Conservation (phyloP, 1,140 invertebrate genomes). For the Phthorimaea operculella region DNA sequence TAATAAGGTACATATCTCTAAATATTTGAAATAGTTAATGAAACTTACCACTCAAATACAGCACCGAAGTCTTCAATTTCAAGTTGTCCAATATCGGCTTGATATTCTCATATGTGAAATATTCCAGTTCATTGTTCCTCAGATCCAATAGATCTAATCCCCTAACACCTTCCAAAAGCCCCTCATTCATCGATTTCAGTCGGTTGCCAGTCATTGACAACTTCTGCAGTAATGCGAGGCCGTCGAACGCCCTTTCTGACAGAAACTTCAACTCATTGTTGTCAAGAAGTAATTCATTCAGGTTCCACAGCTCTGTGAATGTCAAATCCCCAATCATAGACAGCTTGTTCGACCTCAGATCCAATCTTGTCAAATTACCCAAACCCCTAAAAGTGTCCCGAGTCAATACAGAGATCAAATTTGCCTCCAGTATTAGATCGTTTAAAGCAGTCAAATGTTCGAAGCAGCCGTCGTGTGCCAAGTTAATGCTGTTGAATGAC, state of each 20-base stretch:
- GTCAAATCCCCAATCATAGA: conserved; percentile 78
- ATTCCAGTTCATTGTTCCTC: conserved; percentile 77
- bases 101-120: conserved; percentile 77
- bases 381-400: conserved; percentile 78
- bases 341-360: conserved; percentile 77
- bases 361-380: conserved; percentile 73
- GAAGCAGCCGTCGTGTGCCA: conserved; percentile 79
- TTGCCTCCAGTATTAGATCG: conserved; percentile 76
- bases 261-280: conserved; percentile 75
- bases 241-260: conserved; percentile 77
- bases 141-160: conserved; percentile 78
- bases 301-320: conserved; percentile 78
- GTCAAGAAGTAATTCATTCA: conserved; percentile 79
- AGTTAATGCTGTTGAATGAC: conserved; percentile 77
- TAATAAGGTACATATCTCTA: too few species aligned
- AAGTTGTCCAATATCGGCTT: conserved; percentile 81
- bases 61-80: conserved; percentile 72
- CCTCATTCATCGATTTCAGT: conserved; percentile 74
- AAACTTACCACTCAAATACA: conserved; percentile 80
- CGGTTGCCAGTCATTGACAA: conserved; percentile 80
- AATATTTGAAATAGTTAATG: background rate
- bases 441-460: conserved; percentile 73
- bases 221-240: conserved; percentile 74
- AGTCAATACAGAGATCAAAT: conserved; percentile 76
- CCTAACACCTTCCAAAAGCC: conserved; percentile 74